Conservation (phyloP, 2,113 vertebrate genomes). For the Phrynosoma blainvillii region DNA sequence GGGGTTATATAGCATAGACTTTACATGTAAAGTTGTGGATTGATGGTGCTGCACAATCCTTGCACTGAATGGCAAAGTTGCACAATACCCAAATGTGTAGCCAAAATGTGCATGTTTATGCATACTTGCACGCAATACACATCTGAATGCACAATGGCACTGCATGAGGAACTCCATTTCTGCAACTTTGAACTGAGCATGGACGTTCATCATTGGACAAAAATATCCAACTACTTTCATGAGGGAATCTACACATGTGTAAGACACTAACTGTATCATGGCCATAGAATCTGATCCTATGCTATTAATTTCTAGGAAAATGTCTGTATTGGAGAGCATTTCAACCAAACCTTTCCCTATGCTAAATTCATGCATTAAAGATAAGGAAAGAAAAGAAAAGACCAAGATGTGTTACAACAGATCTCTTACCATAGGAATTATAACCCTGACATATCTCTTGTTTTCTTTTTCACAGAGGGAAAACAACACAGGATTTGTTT, state of each 20-base stretch:
- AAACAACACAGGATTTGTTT: not conserved
- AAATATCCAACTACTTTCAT: too few relatives aligned
- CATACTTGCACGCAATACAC: too few relatives aligned
- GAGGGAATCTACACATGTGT: too few relatives aligned
- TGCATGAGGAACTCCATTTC: not conserved
- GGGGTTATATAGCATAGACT: not conserved
- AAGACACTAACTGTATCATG: too few relatives aligned
- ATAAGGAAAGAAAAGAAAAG: conserved; percentile 66
- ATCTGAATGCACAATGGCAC: too few relatives aligned
- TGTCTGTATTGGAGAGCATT: conserved; percentile 58
- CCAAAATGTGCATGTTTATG: not conserved
- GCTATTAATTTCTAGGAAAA: conserved; percentile 47
- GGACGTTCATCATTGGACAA: too few relatives aligned
- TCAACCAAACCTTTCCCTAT: conserved; percentile 44
- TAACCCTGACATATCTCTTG: conserved; percentile 27
- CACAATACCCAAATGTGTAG: too few relatives aligned
- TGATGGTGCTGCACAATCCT: not conserved
- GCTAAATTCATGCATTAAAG: conserved; percentile 64
- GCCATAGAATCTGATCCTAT: conserved; percentile 42
- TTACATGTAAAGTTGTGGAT: not conserved
- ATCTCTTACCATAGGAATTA: conserved; percentile 60
- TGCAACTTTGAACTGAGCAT: too few relatives aligned
- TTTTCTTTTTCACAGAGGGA: conserved; percentile 22
- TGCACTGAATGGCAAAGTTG: too few relatives aligned
- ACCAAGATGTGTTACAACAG: conserved; percentile 49